phyloP scores from a whole-genome alignment of 2,888 invertebrate genomes.

The Chouioia cunea region DNA sequence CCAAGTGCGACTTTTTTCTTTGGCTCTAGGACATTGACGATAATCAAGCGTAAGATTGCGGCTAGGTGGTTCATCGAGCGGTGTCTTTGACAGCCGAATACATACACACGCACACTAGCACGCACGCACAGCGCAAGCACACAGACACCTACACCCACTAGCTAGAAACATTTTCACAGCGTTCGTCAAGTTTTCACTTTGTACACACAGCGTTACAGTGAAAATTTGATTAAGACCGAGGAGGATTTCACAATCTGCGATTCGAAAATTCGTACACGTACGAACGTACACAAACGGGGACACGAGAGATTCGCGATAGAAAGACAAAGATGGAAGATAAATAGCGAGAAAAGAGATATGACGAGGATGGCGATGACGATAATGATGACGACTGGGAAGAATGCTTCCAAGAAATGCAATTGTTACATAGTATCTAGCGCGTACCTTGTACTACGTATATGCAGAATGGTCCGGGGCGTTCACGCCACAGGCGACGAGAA shows the following conservation, averaged over 20 bases:
- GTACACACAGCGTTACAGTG: too few species aligned
- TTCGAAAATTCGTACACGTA: constrained; percentile 1
- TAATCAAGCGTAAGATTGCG: too few species aligned
- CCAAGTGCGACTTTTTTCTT: too few species aligned
- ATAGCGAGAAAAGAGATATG: neutral
- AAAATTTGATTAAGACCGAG: too few species aligned
- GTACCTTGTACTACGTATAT: constrained; percentile 13
- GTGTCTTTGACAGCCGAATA: constrained; percentile 32
- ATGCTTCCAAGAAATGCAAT: neutral
- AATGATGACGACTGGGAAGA: constrained; percentile 17
- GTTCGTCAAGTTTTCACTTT: too few species aligned
- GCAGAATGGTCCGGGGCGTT: constrained; percentile 12
- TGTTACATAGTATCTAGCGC: neutral
- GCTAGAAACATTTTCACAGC: too few species aligned
- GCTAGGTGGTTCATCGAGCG: constrained; percentile 32
- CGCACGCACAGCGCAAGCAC: too few species aligned
- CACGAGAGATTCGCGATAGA: neutral
- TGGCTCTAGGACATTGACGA: too few species aligned
- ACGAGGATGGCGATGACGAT: constrained; percentile 4
- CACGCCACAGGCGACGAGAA: constrained; percentile 15
- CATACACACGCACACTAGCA: too few species aligned
- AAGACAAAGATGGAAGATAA: neutral
- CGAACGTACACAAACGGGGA: neutral
- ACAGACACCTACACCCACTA: too few species aligned
- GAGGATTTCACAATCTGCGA: neutral